Evolutionary conservation across 2,113 vertebrate genomes (phyloP).

Genomic region (Channa maculata): DNA sequence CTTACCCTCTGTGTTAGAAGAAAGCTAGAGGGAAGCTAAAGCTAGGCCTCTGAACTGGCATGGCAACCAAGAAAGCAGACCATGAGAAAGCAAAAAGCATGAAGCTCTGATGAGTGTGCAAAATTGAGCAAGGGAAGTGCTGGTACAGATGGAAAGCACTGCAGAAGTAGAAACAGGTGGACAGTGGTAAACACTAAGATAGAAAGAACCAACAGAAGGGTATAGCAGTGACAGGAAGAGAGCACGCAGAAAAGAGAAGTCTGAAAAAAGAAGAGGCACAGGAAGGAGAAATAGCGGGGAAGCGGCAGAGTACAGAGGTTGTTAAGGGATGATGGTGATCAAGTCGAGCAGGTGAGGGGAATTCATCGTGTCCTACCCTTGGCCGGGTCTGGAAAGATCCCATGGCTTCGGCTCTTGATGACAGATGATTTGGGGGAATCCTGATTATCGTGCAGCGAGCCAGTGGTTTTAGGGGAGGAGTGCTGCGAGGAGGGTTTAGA

Average conservation of each 20-base stretch:
- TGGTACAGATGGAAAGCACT: constrained; percentile 12
- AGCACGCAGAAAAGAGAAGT: constrained; percentile 6
- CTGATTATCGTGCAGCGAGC: constrained; percentile 88
- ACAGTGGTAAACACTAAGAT: constrained; percentile 22
- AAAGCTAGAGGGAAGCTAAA: constrained; percentile 57
- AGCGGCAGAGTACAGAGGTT: constrained; percentile 26
- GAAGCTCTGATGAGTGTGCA: constrained; percentile 72
- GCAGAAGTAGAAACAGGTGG: constrained; percentile 32
- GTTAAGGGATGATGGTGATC: constrained; percentile 31
- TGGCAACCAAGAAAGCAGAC: constrained; percentile 72
- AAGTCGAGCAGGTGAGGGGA: constrained; percentile 32
- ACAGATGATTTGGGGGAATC: constrained; percentile 95
- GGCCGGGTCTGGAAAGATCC: constrained; percentile 96
- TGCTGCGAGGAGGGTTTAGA: constrained; percentile 90
- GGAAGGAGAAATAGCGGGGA: constrained; percentile 15
- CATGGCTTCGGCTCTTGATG: constrained; percentile 98
- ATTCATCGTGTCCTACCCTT: constrained; percentile 89
- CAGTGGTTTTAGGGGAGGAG: constrained; percentile 84
- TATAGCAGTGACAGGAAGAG: constrained; percentile 28
- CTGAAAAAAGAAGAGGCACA: constrained; percentile 2
- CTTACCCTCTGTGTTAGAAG: constrained; percentile 50
- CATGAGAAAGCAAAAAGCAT: constrained; percentile 77
- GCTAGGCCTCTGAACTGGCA: constrained; percentile 61
- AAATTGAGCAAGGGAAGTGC: constrained; percentile 43
- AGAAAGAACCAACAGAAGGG: not conserved